These are phyloP conservation scores for Montifringilla adamsi DNA, from an alignment of 2,113 vertebrate species.

Conservation along the genomic window DNA sequence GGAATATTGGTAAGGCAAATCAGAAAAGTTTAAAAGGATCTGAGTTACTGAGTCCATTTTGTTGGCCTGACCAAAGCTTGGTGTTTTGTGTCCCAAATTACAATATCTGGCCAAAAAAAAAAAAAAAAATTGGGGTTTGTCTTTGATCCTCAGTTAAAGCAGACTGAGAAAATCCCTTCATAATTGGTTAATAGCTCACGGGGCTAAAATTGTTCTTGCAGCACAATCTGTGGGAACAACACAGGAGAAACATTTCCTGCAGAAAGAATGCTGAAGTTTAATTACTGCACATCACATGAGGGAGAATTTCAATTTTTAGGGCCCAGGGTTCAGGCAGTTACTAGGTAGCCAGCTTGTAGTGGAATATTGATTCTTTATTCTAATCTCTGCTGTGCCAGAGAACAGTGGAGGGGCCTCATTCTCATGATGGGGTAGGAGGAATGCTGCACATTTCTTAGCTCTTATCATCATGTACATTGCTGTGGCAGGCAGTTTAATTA, in stretches of 20 bases:
- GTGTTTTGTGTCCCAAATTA: background rate
- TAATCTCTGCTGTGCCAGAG: slow-evolving; percentile 69
- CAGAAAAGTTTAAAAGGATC: background rate
- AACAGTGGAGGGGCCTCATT: slow-evolving; percentile 72
- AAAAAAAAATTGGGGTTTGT: background rate
- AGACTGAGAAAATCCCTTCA: slow-evolving; percentile 66
- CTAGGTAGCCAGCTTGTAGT: slow-evolving; percentile 51
- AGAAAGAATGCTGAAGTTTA: slow-evolving; percentile 84
- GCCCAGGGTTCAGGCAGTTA: slow-evolving; percentile 62
- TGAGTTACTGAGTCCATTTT: background rate
- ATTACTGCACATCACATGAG: slow-evolving; percentile 75
- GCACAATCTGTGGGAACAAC: slow-evolving; percentile 69
- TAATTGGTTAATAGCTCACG: slow-evolving; percentile 29
- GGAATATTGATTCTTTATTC: slow-evolving; percentile 11
- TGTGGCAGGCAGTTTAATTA: slow-evolving; percentile 71
- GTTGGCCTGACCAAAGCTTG: background rate
- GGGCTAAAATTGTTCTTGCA: slow-evolving; percentile 48
- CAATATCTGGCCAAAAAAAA: background rate
- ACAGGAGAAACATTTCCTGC: slow-evolving; percentile 48
- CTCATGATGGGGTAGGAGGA: slow-evolving; percentile 70
- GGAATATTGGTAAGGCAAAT: background rate
- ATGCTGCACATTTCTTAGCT: slow-evolving; percentile 62
- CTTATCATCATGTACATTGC: slow-evolving; percentile 25
- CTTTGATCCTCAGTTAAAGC: slow-evolving; percentile 59
- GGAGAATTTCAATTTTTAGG: slow-evolving; percentile 76